Evolutionary conservation across 1,140 invertebrate species (phyloP), one percentile per base, ranked within the genome.

Genomic region (Drosophila sturtevanti): DNA sequence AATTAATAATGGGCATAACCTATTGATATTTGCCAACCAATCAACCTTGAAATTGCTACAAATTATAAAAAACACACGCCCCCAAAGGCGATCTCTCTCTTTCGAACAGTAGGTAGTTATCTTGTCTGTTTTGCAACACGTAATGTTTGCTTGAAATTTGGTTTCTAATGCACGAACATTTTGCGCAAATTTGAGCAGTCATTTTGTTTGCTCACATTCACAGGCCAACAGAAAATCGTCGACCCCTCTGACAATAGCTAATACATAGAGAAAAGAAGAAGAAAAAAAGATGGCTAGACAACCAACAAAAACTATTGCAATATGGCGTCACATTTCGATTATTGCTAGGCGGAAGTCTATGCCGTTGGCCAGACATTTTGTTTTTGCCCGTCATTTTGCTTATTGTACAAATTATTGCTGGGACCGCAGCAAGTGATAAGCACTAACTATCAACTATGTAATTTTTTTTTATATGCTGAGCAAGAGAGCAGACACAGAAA

Each of bases 311-410:
- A 12, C 63, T 65, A 54, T 38, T 75, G 72, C 72, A 75, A 68
- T 62, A 72, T 76, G 73, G 67, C 64, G 72, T 55, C 60, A 34
- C 44, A 55, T 35, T 70, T 59, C 72, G 71, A 44, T 60, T 48
- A 73, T 48, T 80, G 82, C 84, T 81, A 65, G 71, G 74, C 63
- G 71, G 76, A 79, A 77, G 68, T 72, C 38, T 64, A 61, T 48
- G 41, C 41, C 41, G 18, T 48, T 48, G 41, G 72, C 85, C 90
- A 84, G 89, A 91, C 90, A 91, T 91, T 91, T 91, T 91, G 90
- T 91, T 91, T 91, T 82, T 91, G 90, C 90, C 90, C 90, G 90
- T 91, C 90, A 91, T 91, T 91, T 91, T 91, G 90, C 90, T 91
- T 91, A 91, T 91, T 91, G 75, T 80, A 81, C 80, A 85, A 90